A percentile compares a stretch with the other conserved stretches of the same genome.
phyloP scores from a whole-genome alignment of 2,888 invertebrate genomes.

The Ormyrus rosae region DNA sequence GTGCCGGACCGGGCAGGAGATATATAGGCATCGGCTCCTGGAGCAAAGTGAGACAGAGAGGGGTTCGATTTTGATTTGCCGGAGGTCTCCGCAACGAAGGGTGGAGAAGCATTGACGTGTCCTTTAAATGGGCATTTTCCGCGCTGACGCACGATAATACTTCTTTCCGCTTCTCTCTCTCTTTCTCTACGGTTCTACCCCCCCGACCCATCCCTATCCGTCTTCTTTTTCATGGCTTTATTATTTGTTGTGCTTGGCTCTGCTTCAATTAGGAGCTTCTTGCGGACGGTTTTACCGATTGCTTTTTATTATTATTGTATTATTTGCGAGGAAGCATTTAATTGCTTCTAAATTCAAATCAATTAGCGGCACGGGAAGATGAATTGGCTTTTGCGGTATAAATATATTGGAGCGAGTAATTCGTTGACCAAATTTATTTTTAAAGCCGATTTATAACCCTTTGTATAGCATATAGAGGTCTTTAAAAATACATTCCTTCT shows the following conservation, averaged over 20 bases:
- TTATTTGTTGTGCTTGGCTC: constrained; percentile 51
- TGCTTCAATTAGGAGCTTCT: constrained; percentile 52
- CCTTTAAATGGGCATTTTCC: constrained; percentile 57
- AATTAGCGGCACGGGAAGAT: not conserved
- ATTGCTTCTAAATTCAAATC: constrained; percentile 42
- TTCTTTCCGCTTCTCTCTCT: constrained; percentile 45
- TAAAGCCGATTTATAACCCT: no score
- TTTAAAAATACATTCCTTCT: no score
- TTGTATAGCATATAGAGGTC: no score
- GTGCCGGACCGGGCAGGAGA: constrained; percentile 2
- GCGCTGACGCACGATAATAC: constrained; percentile 55
- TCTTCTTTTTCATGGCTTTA: constrained; percentile 50
- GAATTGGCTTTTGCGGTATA: not conserved
- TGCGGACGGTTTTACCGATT: not conserved
- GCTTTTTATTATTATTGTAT: constrained; percentile 23
- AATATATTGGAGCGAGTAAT: not conserved
- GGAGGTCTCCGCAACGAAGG: constrained; percentile 18
- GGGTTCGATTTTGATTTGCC: constrained; percentile 53
- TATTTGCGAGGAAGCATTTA: constrained; percentile 11
- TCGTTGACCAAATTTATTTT: no score
- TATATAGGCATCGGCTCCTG: no score
- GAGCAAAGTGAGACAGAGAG: not conserved
- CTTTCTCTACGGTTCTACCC: not conserved
- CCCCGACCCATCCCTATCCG: constrained; percentile 5
- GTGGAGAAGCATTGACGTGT: constrained; percentile 52